Conservation (phyloP, 2,888 invertebrate species). For the Drosophila falleni region DNA sequence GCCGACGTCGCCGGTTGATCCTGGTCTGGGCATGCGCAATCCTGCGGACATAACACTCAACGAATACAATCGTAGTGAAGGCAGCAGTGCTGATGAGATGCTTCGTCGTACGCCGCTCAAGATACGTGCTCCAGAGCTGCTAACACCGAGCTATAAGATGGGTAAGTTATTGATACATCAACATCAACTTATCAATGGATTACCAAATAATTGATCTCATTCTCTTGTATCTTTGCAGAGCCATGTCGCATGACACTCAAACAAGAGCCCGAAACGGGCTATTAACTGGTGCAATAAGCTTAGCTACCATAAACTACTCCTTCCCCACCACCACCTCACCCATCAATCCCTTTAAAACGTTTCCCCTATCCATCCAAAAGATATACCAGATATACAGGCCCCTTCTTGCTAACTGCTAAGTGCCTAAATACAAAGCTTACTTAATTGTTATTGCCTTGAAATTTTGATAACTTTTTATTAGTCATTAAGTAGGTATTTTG, state of each 20-base stretch:
- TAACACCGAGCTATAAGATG: slow-evolving; percentile 72
- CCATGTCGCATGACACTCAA: slow-evolving; percentile 84
- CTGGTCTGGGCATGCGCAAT: slow-evolving; percentile 73
- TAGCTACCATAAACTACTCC: slow-evolving; percentile 21
- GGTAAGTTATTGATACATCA: slow-evolving; percentile 46
- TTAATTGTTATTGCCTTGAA: slow-evolving; percentile 76
- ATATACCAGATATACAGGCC: slow-evolving; percentile 35
- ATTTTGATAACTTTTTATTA: slow-evolving; percentile 72
- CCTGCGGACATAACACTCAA: slow-evolving; percentile 84
- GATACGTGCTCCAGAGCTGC: slow-evolving; percentile 76
- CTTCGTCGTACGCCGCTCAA: slow-evolving; percentile 83
- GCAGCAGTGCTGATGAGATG: slow-evolving; percentile 78
- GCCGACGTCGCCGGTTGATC: slow-evolving; percentile 59
- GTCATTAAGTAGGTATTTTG: slow-evolving; percentile 74
- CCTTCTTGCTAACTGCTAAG: slow-evolving; percentile 62
- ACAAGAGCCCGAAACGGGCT: slow-evolving; percentile 85
- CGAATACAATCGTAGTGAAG: slow-evolving; percentile 83
- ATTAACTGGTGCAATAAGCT: slow-evolving; percentile 73
- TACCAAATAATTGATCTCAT: not conserved
- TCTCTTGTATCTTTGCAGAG: slow-evolving; percentile 57
- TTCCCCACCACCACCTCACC: not conserved
- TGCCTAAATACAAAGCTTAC: slow-evolving; percentile 64
- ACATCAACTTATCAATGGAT: not conserved
- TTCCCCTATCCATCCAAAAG: slow-evolving; percentile 8
- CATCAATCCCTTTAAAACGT: not conserved